Evolutionary conservation across 2,888 invertebrate genomes (phyloP).

Genomic region (Busseola fusca): DNA sequence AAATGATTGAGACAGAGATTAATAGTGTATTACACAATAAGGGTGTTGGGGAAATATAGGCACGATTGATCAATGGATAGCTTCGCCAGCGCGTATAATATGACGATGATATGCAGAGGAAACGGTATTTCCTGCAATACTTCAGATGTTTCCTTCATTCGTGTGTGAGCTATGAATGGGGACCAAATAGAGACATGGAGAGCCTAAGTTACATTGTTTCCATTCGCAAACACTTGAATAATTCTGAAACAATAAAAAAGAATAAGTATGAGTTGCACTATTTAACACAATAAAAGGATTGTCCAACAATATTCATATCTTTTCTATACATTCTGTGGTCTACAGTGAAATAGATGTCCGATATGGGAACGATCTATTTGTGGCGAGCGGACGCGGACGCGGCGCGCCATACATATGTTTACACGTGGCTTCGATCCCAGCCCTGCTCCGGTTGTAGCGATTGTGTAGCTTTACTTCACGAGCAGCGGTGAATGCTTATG

Average conservation of each 20-base stretch:
- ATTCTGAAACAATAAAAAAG: too few relatives aligned
- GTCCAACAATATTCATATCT: not conserved
- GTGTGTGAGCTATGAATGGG: not conserved
- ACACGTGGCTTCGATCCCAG: constrained; percentile 49
- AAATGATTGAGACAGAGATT: too few relatives aligned
- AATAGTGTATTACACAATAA: too few relatives aligned
- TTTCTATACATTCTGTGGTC: constrained; percentile 26
- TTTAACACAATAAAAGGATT: not conserved
- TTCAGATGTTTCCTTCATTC: not conserved
- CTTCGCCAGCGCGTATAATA: not conserved
- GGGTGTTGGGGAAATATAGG: too few relatives aligned
- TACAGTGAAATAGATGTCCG: constrained; percentile 60
- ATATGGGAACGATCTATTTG: constrained; percentile 65
- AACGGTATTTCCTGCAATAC: not conserved
- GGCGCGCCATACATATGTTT: constrained; percentile 56
- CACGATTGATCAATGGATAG: not conserved
- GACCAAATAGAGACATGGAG: not conserved
- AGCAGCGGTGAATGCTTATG: not conserved
- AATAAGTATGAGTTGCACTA: too few relatives aligned
- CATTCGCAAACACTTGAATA: too few relatives aligned
- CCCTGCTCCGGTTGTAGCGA: constrained; percentile 30
- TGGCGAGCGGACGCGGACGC: constrained; percentile 47
- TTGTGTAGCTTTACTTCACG: constrained; percentile 16
- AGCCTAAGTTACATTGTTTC: not conserved
- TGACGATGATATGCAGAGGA: not conserved